These are phyloP conservation scores for Tricholauxania praeusta DNA, from an alignment of 2,888 invertebrate species.

Conservation along the genomic window DNA sequence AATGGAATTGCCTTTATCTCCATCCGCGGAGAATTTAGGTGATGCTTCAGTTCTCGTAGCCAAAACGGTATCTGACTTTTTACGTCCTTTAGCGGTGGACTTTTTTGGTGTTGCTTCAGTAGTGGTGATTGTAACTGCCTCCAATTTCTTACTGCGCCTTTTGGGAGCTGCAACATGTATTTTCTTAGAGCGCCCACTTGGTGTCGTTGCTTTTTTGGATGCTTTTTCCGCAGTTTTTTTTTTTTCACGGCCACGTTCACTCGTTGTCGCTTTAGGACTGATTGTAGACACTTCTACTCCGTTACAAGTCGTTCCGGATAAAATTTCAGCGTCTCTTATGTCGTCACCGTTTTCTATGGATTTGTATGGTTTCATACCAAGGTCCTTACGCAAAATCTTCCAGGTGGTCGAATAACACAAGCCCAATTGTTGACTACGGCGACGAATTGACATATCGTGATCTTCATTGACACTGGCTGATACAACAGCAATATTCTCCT, in stretches of 20 bases:
- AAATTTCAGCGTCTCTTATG: background rate
- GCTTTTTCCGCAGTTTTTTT: slow-evolving; percentile 21
- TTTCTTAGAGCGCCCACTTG: background rate
- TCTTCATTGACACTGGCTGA: no score
- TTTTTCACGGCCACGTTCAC: slow-evolving; percentile 37
- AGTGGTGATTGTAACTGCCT: slow-evolving; percentile 31
- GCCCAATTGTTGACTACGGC: no score
- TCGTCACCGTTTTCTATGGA: slow-evolving; percentile 1
- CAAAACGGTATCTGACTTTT: background rate
- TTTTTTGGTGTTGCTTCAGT: background rate
- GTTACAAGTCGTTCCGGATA: background rate
- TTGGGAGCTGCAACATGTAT: slow-evolving; percentile 7
- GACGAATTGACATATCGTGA: no score
- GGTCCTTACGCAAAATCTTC: no score
- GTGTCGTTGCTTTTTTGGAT: slow-evolving; percentile 34
- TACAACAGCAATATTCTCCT: no score
- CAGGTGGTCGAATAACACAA: no score
- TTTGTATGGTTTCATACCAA: no score
- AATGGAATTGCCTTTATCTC: no score
- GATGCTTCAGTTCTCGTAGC: slow-evolving; percentile 20
- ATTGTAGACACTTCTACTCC: background rate
- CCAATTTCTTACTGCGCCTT: slow-evolving; percentile 38
- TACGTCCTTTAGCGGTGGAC: background rate
- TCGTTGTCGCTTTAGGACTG: slow-evolving; percentile 27
- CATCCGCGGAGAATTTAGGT: background rate